Evolutionary conservation across 2,888 invertebrate species (phyloP), one percentile per base, ranked within the genome.

Genomic region (Mimumesa dahlbomi): DNA sequence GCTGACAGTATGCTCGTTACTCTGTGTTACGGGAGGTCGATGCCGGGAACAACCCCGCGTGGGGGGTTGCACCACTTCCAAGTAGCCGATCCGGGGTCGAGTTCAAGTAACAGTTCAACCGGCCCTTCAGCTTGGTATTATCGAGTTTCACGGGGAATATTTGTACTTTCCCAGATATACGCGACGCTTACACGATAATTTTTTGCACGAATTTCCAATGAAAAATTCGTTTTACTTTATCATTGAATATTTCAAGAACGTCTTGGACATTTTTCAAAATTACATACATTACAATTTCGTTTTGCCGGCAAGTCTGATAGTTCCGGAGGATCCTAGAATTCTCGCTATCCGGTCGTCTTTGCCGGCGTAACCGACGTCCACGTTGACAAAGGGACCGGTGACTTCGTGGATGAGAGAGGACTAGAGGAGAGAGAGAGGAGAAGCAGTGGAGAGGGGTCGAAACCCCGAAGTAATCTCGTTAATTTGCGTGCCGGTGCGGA

Each of bases 391-490:
- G 65, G 69, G 50, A 56, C 36, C 63, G 43, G 56, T 29, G 70
- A 65, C 46, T 50, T 38, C 21, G 46, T 36, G 59, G 38, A 46
- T 34, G 34, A 46, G 62, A 45, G 53, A 45, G 43, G 59, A 45
- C 34, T 6, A 40, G 49, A 31, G 38, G 52, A 52, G 45, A 19
- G 36, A 46, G 38, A 48, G 34, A 43, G 43, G 31, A 31, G n/a
- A 13, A 18, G 7, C 21, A n/a, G n/a, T 2, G 31, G 7, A 7
- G 22, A 6, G 46, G 58, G 57, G 36, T 66, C 34, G 63, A 61
- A 71, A 75, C 63, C 71, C 64, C 61, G 50, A 66, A 76, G 82
- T 76, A 84, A 84, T 82, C 78, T 81, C 77, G 84, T 85, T 84
- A 85, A 84, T 84, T 86, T 80, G 80, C 82, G 77, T 79, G 75